Conservation (phyloP, 2,888 invertebrate genomes). For the Eristalis tenax region DNA sequence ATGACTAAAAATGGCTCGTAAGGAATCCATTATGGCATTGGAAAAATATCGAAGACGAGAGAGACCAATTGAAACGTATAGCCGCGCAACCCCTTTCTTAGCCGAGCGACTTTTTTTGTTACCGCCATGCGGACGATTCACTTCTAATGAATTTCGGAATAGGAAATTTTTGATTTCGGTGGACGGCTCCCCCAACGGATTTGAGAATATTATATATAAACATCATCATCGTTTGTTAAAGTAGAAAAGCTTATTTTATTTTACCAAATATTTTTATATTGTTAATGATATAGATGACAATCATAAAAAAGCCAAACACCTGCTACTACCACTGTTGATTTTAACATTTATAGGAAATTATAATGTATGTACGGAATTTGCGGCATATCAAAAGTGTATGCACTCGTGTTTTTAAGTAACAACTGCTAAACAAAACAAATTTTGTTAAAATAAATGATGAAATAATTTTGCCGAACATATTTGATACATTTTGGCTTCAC, state of each 20-base stretch:
- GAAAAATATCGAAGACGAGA: too few relatives aligned
- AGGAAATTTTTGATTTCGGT: too few relatives aligned
- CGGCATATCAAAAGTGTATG: not conserved
- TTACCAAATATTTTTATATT: conserved; percentile 69
- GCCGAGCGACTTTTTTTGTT: too few relatives aligned
- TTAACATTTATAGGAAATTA: not conserved
- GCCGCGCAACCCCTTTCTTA: too few relatives aligned
- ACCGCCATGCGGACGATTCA: too few relatives aligned
- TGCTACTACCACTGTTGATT: conserved; percentile 22
- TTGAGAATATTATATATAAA: too few relatives aligned
- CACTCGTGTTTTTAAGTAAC: not conserved
- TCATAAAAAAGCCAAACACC: conserved; percentile 34
- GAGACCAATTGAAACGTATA: too few relatives aligned
- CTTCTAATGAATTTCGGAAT: too few relatives aligned
- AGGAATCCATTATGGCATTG: too few relatives aligned
- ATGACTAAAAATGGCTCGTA: too few relatives aligned
- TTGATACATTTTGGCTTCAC: not conserved
- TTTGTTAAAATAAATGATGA: not conserved
- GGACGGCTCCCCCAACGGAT: too few relatives aligned
- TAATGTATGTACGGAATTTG: not conserved
- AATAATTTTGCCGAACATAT: not conserved
- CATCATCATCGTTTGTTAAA: conserved; percentile 15
- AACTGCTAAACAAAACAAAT: not conserved
- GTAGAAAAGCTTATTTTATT: conserved; percentile 71
- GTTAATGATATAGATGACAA: conserved; percentile 44